Evolutionary conservation across 2,888 invertebrate genomes (phyloP).

Genomic region (Pollenia labialis): DNA sequence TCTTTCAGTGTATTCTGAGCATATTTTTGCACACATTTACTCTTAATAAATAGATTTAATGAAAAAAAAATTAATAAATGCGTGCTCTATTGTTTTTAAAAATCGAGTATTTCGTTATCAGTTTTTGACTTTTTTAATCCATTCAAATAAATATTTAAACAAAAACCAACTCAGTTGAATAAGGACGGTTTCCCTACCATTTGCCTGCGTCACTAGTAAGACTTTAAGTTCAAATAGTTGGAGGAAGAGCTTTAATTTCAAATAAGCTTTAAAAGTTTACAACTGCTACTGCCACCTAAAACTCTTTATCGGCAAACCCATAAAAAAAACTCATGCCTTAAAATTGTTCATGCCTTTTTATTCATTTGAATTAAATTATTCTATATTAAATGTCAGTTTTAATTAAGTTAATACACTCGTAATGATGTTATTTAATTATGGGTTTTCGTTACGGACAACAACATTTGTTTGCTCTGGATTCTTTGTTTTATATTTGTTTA

Average conservation of each 20-base stretch:
- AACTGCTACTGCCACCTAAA: background rate
- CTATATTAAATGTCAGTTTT: constrained; percentile 55
- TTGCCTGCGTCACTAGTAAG: background rate
- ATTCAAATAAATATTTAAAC: constrained; percentile 6
- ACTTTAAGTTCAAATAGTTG: too few species aligned
- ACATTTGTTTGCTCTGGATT: background rate
- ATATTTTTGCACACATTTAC: background rate
- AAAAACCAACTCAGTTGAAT: background rate
- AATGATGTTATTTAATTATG: constrained; percentile 34
- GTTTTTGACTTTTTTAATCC: constrained; percentile 9
- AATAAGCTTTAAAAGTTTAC: too few species aligned
- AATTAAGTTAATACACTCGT: constrained; percentile 44
- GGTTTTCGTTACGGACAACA: constrained; percentile 2
- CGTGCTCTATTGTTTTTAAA: background rate
- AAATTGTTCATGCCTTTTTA: background rate
- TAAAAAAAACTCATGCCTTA: background rate
- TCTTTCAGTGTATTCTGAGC: background rate
- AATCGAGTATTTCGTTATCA: background rate
- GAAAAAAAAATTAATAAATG: background rate
- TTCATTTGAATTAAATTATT: constrained; percentile 60
- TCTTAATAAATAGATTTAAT: constrained; percentile 23
- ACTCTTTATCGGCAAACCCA: background rate
- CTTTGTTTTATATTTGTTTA: background rate
- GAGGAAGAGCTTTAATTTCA: too few species aligned
- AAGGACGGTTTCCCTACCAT: background rate